Conservation (phyloP, 2,113 vertebrate species). For the Tonatia bakeri region DNA sequence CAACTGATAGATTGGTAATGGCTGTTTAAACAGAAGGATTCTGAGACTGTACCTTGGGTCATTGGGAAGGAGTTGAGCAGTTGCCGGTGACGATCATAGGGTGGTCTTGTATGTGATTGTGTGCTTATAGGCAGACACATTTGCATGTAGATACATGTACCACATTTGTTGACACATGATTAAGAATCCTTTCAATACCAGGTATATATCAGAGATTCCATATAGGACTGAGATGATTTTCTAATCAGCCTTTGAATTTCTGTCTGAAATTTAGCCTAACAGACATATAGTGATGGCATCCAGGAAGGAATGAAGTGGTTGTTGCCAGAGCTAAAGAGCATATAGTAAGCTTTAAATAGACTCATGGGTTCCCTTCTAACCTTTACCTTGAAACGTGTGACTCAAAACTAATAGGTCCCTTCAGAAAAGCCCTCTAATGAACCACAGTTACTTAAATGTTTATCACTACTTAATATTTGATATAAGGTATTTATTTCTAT, state of each 20-base stretch:
- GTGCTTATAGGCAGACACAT: not conserved
- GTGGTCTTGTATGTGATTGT: not conserved
- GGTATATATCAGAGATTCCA: not conserved
- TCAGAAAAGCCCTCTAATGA: conserved; percentile 7
- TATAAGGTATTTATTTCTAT: conserved; percentile 20
- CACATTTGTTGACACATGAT: not conserved
- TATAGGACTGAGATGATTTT: not conserved
- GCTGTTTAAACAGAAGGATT: not conserved
- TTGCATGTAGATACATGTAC: not conserved
- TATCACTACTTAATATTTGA: conserved; percentile 30
- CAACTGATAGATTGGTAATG: conserved; percentile 32
- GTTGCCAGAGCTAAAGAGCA: not conserved
- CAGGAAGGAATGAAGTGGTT: not conserved
- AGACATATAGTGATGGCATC: not conserved
- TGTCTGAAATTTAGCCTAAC: not conserved
- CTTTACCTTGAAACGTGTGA: not conserved
- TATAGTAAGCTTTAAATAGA: not conserved
- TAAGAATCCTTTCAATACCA: not conserved
- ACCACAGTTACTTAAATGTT: not conserved
- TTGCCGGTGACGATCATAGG: not conserved
- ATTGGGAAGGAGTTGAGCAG: not conserved
- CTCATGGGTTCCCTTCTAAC: not conserved
- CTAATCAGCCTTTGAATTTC: not conserved
- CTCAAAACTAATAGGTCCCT: not conserved
- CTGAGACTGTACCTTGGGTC: not conserved